Conservation (phyloP, 2,797 vertebrate genomes). For the Hozukius guyotensis region DNA sequence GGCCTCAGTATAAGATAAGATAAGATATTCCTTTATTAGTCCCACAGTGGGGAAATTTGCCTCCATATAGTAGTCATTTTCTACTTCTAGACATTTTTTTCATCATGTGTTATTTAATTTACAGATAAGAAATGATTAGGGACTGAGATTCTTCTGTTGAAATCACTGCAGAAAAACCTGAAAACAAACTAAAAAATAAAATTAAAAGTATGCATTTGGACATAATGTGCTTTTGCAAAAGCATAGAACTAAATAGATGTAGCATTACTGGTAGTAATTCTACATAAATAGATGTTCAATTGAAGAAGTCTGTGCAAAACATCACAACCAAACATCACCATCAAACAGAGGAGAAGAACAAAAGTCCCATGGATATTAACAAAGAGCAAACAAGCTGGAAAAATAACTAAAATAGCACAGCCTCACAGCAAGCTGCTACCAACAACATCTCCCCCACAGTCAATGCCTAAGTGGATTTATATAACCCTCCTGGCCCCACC, state of each 20-base stretch:
- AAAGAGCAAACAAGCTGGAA: not conserved
- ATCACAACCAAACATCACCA: not conserved
- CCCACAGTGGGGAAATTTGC: not conserved
- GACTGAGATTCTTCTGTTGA: not conserved
- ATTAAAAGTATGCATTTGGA: not conserved
- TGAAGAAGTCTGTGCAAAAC: not conserved
- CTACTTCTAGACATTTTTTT: not conserved
- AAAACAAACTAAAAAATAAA: not conserved
- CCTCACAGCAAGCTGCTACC: not conserved
- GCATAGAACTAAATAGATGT: not conserved
- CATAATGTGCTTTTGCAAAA: not conserved
- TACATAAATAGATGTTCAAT: not conserved
- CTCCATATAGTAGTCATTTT: not conserved
- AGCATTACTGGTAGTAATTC: not conserved
- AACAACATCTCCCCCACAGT: not conserved
- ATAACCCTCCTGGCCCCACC: not conserved
- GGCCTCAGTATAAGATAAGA: not conserved
- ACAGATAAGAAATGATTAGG: not conserved
- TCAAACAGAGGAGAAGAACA: not conserved
- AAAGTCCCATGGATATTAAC: not conserved
- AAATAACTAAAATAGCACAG: not conserved
- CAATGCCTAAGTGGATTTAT: not conserved
- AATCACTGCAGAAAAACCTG: not conserved
- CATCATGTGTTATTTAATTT: not conserved
- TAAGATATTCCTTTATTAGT: too few species aligned